Percentiles rank a stretch among this genome's conserved stretches.
phyloP scores from a whole-genome alignment of 2,888 invertebrate species.

The Hypomecis atomaria region DNA sequence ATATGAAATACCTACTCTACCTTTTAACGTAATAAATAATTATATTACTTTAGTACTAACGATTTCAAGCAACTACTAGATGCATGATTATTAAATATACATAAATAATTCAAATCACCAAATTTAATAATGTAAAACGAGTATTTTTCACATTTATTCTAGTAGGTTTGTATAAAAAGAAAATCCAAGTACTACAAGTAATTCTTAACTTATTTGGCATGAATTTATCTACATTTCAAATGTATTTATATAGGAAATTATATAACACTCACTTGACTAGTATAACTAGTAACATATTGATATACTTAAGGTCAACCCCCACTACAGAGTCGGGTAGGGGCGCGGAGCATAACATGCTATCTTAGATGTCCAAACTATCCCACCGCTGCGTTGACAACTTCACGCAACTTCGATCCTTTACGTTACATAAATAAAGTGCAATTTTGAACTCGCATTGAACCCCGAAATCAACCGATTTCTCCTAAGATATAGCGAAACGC shows the following conservation, averaged over 20 bases:
- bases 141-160: background rate
- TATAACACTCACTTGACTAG: constrained; percentile 59
- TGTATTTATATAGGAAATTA: constrained; percentile 46
- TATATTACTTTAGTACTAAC: background rate
- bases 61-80: background rate
- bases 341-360: too few species aligned
- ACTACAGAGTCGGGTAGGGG: too few species aligned
- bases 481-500: too few species aligned
- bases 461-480: too few species aligned
- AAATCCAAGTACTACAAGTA: constrained; percentile 36
- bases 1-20: constrained; percentile 3
- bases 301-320: background rate
- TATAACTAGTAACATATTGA: constrained; percentile 58
- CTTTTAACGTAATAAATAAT: constrained; percentile 25
- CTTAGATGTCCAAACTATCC: too few species aligned
- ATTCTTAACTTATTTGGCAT: constrained; percentile 53
- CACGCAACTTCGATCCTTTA: too few species aligned
- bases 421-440: too few species aligned
- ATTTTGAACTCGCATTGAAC: too few species aligned
- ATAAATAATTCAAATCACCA: background rate
- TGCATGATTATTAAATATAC: background rate
- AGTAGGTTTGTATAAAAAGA: constrained; percentile 44
- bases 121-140: background rate
- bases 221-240: constrained; percentile 47
- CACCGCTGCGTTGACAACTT: too few species aligned